Evolutionary conservation across 2,113 vertebrate species (phyloP), one percentile per base, ranked within the genome.

Genomic region (Corythornis madagascariensis): DNA sequence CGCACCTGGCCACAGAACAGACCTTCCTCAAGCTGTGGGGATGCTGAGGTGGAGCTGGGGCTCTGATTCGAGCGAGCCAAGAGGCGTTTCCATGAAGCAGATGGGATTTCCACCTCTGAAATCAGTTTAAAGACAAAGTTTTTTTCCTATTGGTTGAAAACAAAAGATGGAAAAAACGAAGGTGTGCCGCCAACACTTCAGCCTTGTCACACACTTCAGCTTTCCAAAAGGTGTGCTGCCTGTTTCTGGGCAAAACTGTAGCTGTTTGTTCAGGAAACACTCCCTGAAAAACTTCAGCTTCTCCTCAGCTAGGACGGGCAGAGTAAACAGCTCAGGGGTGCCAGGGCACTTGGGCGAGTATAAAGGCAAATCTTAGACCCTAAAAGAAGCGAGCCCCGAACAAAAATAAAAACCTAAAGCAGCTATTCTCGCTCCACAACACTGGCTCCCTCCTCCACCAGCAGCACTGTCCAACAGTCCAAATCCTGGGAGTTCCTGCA

Each of bases 291-390:
- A 73, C 40, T 16, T 31, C 35, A 78, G 80, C 33, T 66, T 50
- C 67, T 83, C 82, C 71, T 67, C 74, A 50, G 74, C 4, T 1
- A 61, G 38, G 60, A 76, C 17, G 38, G 72, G 83, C 11, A 11
- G 40, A 16, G 48, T 55, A 80, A 56, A 76, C 33, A 75, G 55
- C 85, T 74, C 53, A n/a, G 52, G 21, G 31, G 14, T 29, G 21
- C 24, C 3, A 60, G 26, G 74, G 66, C 79, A 63, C 93, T 78
- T 67, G 77, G 89, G 90, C 66, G 11, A 83, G n/a, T 48, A 35
- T 21, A 77, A 94, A 96, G 91, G 89, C 87, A 92, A 89, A 89
- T 63, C 71, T 53, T 53, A 88, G 50, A 61, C 47, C 67, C 86
- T 83, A 90, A 90, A 72, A 74, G 24, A 20, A 43, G 33, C 64